Conservation (phyloP, 2,797 vertebrate genomes). For the Chloroceryle amazona region DNA sequence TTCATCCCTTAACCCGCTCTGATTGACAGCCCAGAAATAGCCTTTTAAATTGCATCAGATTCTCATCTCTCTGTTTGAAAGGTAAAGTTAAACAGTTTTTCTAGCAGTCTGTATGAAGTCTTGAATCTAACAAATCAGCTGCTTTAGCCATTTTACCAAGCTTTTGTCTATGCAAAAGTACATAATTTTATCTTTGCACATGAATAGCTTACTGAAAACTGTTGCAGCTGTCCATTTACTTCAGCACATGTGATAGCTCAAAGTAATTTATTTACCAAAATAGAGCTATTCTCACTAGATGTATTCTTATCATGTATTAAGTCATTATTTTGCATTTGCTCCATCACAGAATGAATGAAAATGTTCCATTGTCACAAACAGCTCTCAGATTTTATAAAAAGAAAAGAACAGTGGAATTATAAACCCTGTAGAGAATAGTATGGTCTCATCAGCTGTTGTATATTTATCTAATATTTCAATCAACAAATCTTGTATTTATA, state of each 20-base stretch:
- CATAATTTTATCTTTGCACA: slow-evolving; percentile 60
- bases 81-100: slow-evolving; percentile 62
- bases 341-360: slow-evolving; percentile 42
- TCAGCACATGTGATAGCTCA: slow-evolving; percentile 29
- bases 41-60: slow-evolving; percentile 77
- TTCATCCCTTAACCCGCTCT: slow-evolving; percentile 72
- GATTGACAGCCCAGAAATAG: slow-evolving; percentile 75
- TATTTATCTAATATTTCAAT: slow-evolving; percentile 36
- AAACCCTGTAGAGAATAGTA: not conserved
- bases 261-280: slow-evolving; percentile 69
- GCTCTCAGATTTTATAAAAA: slow-evolving; percentile 3
- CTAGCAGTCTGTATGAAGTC: not conserved
- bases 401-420: not conserved
- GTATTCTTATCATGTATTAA: slow-evolving; percentile 24
- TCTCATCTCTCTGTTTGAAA: slow-evolving; percentile 71
- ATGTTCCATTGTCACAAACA: not conserved
- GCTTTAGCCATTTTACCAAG: not conserved
- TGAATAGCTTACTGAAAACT: slow-evolving; percentile 59
- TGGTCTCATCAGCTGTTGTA: not conserved
- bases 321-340: slow-evolving; percentile 53
- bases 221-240: slow-evolving; percentile 49
- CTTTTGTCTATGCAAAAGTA: slow-evolving; percentile 59
- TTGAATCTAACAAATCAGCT: slow-evolving; percentile 42
- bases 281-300: not conserved
- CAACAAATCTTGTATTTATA: slow-evolving; percentile 26